Evolutionary conservation across 2,113 vertebrate genomes (phyloP), one percentile per base, ranked within the genome.

Genomic region (Rhinopomastus cyanomelas): DNA sequence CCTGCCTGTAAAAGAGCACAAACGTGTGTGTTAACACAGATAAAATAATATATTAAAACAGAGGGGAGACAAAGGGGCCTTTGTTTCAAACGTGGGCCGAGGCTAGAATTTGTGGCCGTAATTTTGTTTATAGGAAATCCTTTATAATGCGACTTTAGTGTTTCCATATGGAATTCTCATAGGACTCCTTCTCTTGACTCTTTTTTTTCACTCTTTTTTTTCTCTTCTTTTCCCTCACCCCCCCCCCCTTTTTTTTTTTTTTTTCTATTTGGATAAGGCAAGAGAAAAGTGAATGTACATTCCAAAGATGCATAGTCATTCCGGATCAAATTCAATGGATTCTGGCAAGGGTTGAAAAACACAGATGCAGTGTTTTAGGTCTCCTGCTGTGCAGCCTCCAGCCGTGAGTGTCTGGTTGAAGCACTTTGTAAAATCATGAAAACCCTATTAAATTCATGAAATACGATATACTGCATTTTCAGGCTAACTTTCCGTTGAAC

Each of bases 261-360:
- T 76, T 94, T 97, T 96, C 97, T 97, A 97, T 97, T 98, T 98
- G 97, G 97, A 98, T 97, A 98, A 97, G 97, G 97, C 96, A 95
- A 93, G 94, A 97, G 96, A 98, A 98, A 98, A 98, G 97, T 98
- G 98, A 98, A 98, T 98, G 98, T 97, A 96, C 99, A 99, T 99
- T 99, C 99, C 98, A 98, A 97, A 98, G 98, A 98, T 98, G 98
- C 97, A 96, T 98, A 99, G 98, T 99, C 99, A 99, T 98, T 98
- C 98, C 98, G 96, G 99, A 99, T 99, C 98, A 98, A 98, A 98
- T 99, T 99, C 98, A 98, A 98, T 97, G 97, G 98, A 98, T 98
- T 98, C 98, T 98, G 98, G 98, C 98, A 98, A 97, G 97, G 98
- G 97, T 97, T 98, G 97, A 98, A 98, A 98, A 98, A 98, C 97